Conservation (phyloP, 2,797 vertebrate genomes). For the Propithecus deckenii region DNA sequence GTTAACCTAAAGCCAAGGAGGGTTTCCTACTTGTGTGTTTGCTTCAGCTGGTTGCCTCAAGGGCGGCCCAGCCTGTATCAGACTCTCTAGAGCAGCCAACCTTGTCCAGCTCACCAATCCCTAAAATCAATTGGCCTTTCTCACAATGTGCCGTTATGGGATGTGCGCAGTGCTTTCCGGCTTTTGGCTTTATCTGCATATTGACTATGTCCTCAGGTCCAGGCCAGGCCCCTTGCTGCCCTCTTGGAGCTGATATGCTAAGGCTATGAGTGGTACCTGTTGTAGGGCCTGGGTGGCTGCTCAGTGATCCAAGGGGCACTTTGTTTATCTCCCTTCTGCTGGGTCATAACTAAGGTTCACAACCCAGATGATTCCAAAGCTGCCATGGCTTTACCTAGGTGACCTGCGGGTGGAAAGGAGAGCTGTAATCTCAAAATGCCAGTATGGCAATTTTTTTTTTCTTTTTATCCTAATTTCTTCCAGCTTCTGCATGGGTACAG, state of each 20-base stretch:
- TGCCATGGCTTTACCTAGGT: fast-evolving
- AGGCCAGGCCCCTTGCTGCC: neutral
- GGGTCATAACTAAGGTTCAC: neutral
- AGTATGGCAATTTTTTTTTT: fast-evolving
- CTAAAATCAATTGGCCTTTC: neutral
- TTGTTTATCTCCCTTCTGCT: neutral
- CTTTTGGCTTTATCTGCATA: neutral
- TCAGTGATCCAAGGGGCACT: neutral
- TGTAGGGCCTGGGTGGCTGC: neutral
- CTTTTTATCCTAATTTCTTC: neutral
- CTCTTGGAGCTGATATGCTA: neutral
- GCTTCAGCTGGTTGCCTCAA: neutral
- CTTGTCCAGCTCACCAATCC: neutral
- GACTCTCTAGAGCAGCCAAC: neutral
- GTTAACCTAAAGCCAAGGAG: neutral
- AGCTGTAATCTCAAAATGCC: neutral
- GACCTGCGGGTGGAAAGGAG: neutral
- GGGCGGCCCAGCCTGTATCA: neutral
- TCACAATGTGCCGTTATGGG: fast-evolving
- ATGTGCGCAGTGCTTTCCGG: fast-evolving
- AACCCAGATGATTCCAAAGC: neutral
- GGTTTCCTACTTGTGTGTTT: neutral
- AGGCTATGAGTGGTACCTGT: neutral
- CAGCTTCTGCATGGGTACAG: neutral
- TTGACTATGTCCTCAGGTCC: neutral